These are phyloP conservation scores for Acrocephalus kingi DNA, from an alignment of 2,113 vertebrate genomes.

Conservation along the genomic window DNA sequence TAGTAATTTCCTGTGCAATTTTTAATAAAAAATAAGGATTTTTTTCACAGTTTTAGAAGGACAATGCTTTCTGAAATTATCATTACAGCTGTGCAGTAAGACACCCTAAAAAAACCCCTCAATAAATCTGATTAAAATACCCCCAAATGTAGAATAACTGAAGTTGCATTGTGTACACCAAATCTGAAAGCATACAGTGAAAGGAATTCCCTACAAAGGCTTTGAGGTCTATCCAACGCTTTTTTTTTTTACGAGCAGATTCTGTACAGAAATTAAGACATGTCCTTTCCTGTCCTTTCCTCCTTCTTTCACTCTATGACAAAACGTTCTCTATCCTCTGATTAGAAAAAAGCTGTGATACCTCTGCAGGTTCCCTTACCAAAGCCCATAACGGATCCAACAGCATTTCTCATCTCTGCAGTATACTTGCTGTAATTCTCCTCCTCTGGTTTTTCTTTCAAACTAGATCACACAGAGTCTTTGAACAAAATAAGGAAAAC, in stretches of 20 bases:
- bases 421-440: constrained; percentile 11
- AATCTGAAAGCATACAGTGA: background rate
- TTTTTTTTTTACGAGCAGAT: background rate
- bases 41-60: background rate
- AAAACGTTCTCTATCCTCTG: background rate
- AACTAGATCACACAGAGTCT: constrained; percentile 1
- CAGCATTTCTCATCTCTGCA: constrained; percentile 30
- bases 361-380: background rate
- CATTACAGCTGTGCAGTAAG: background rate
- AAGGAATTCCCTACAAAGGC: background rate
- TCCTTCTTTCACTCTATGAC: background rate
- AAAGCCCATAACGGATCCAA: background rate
- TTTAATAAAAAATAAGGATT: background rate
- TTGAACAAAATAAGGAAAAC: background rate
- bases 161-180: background rate
- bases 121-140: background rate
- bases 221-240: background rate
- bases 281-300: background rate
- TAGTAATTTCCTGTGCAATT: background rate
- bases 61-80: background rate
- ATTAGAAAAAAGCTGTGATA: background rate
- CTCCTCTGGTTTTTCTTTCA: background rate
- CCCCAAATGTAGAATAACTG: background rate
- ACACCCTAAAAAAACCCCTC: background rate
- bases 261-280: background rate